Evolutionary conservation across 2,888 invertebrate species (phyloP).

Genomic region (Parnassius glacialis): DNA sequence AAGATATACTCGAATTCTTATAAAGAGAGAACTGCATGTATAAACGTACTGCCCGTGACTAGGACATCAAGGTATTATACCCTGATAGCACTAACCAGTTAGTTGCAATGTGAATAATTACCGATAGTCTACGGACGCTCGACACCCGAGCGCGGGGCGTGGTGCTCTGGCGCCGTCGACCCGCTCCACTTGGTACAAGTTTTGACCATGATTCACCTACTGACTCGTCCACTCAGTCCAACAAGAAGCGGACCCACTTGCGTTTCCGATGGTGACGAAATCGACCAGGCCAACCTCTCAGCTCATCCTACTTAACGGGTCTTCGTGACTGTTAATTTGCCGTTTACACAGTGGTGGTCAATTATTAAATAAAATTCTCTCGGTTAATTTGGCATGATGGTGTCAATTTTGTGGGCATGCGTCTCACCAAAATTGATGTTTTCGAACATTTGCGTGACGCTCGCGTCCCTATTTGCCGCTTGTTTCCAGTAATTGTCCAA

Average conservation of each 20-base stretch:
- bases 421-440: slow-evolving; percentile 37
- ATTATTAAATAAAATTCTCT: slow-evolving; percentile 68
- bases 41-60: background rate
- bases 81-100: background rate
- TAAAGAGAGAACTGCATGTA: no score
- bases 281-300: slow-evolving; percentile 43
- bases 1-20: no score
- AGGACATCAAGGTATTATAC: background rate
- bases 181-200: slow-evolving; percentile 38
- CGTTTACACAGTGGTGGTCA: slow-evolving; percentile 67
- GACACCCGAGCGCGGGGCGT: slow-evolving; percentile 49
- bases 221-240: slow-evolving; percentile 33
- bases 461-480: background rate
- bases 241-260: slow-evolving; percentile 55
- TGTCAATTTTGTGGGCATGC: slow-evolving; percentile 32
- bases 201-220: slow-evolving; percentile 58
- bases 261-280: slow-evolving; percentile 68
- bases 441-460: slow-evolving; percentile 41
- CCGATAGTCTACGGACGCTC: background rate
- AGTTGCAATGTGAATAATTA: background rate
- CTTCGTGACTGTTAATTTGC: slow-evolving; percentile 60
- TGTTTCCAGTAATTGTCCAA: background rate
- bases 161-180: slow-evolving; percentile 65
- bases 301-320: slow-evolving; percentile 68
- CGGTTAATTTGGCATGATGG: slow-evolving; percentile 65